Conservation (phyloP, 37 sponge, comb jelly and placozoan genomes). For the Bolinopsis microptera region DNA sequence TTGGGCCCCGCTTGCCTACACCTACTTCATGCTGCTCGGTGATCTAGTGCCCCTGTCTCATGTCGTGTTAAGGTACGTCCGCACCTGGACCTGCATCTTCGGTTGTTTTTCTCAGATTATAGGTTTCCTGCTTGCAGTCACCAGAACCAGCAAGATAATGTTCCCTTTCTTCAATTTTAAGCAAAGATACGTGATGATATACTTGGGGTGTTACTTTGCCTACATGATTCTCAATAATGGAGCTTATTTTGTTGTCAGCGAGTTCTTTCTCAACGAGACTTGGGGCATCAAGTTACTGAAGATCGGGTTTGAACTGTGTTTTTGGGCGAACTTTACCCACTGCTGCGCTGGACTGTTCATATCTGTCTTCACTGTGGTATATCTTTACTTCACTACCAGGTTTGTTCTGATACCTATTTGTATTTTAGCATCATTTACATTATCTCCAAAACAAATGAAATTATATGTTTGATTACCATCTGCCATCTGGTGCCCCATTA, state of each 20-base stretch:
- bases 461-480: too few species aligned
- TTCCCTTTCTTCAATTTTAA: neutral
- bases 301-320: neutral
- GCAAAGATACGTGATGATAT: neutral
- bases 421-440: too few species aligned
- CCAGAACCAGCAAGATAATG: neutral
- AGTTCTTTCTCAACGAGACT: neutral
- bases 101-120: neutral
- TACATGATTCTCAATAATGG: neutral
- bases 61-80: neutral
- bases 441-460: too few species aligned
- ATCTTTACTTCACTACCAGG: neutral
- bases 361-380: neutral
- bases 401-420: too few species aligned
- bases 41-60: neutral
- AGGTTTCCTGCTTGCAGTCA: neutral
- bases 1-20: neutral
- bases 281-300: neutral
- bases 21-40: neutral
- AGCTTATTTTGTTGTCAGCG: neutral
- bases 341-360: neutral
- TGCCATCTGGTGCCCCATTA: too few species aligned
- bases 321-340: neutral
- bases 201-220: neutral
- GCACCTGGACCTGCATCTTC: neutral